Conservation (phyloP, 92 coral and sea anemone genomes). For the Plumapathes pennacea region DNA sequence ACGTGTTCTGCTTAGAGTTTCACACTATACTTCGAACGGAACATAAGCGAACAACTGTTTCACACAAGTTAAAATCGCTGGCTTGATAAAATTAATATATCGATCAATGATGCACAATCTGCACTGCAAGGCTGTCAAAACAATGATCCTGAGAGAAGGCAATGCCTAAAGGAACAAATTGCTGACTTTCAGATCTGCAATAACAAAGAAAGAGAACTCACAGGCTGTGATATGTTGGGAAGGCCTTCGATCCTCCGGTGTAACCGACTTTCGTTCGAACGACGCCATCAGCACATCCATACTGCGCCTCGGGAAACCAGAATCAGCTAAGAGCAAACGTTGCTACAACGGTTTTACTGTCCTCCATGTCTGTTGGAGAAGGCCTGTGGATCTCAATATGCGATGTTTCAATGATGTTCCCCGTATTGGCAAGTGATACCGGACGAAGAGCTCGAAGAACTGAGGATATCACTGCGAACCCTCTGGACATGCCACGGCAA, state of each 20-base stretch:
- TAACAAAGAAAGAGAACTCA: too few relatives aligned
- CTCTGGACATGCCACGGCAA: slow-evolving; percentile 8
- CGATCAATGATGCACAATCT: not conserved
- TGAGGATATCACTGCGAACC: slow-evolving; percentile 13
- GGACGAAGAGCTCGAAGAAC: slow-evolving; percentile 44
- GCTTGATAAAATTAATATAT: not conserved
- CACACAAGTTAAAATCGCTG: too few relatives aligned
- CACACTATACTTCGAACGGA: too few relatives aligned
- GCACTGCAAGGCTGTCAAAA: too few relatives aligned
- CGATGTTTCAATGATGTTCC: slow-evolving; percentile 41
- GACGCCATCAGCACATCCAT: slow-evolving; percentile 88
- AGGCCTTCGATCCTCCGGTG: slow-evolving; percentile 83
- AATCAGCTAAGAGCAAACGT: slow-evolving; percentile 98
- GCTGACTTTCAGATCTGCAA: too few relatives aligned
- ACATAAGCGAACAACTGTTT: too few relatives aligned
- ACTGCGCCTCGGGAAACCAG: slow-evolving; percentile 99
- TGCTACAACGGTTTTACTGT: slow-evolving; percentile 57
- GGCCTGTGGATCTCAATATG: slow-evolving; percentile 42
- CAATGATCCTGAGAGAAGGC: too few relatives aligned
- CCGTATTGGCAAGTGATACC: slow-evolving; percentile 38
- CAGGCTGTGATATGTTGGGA: slow-evolving; percentile 95
- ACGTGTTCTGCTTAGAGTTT: too few relatives aligned
- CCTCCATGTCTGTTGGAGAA: slow-evolving; percentile 46
- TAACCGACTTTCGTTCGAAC: slow-evolving; percentile 94
- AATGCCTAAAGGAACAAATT: too few relatives aligned